Evolutionary conservation across 1,140 invertebrate genomes (phyloP).

Genomic region (Portunus trituberculatus): DNA sequence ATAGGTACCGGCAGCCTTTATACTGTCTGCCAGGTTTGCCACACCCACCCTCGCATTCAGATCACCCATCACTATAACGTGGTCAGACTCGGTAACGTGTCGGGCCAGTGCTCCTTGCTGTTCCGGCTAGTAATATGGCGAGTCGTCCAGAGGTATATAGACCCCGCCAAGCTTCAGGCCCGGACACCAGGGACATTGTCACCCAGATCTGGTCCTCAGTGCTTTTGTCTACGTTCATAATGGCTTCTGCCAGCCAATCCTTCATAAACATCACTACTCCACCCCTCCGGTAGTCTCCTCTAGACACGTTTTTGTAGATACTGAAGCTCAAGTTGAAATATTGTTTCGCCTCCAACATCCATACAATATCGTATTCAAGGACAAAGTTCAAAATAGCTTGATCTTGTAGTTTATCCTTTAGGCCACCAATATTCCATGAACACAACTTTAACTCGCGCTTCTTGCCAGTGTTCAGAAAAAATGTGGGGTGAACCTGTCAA

Average conservation of each 20-base stretch:
- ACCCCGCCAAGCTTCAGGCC: background rate
- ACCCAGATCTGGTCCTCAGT: no score
- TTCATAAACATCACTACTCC: constrained; percentile 45
- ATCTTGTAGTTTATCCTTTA: constrained; percentile 26
- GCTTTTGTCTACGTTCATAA: no score
- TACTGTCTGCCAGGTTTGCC: background rate
- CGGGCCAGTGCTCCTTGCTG: background rate
- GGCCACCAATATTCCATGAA: constrained; percentile 27
- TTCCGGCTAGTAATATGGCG: background rate
- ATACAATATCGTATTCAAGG: constrained; percentile 33
- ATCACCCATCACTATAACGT: constrained; percentile 23
- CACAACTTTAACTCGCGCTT: background rate
- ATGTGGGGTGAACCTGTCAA: constrained; percentile 33
- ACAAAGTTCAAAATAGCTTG: background rate
- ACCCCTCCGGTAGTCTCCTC: background rate
- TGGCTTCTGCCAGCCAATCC: background rate
- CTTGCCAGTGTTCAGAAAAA: background rate
- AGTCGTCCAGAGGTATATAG: background rate
- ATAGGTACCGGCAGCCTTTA: background rate
- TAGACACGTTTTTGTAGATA: constrained; percentile 30
- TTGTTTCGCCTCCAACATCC: constrained; percentile 37
- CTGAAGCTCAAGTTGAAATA: constrained; percentile 30
- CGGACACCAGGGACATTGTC: no score
- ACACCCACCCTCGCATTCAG: background rate
- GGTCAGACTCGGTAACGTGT: background rate